Base-by-base conservation (phyloP, 2,888 invertebrate genomes). In the Actias luna region DNA sequence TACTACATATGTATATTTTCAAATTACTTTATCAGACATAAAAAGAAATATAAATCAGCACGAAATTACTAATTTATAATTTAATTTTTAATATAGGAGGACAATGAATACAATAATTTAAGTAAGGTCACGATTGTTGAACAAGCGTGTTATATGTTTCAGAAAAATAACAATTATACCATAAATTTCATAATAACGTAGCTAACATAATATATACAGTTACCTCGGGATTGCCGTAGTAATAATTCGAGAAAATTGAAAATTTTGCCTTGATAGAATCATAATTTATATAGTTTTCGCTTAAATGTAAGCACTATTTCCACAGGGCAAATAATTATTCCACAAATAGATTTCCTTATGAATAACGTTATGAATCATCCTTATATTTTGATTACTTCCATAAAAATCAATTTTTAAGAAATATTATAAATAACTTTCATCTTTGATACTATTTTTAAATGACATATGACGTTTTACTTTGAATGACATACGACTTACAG, bases 361-460 rank as follows among this genome's bases (percentile, higher is more conserved):
- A 69, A 67, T 64, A 68, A 71, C 66, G 70, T 71, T 71, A 78
- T 76, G 58, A 61, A 74, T 77, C 82, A 87, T 88, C 73, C 67
- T 82, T 71, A 68, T 76, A 64, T 67, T 59, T 70, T 69, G 67
- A 76, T 68, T 57, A 70, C 66, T 72, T 67, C 70, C 75, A 72
- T 75, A 76, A 71, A 75, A 78, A 75, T 72, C 69, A 74, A 77
- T 82, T 80, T 73, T 77, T 72, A 79, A 66, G 73, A 77, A 84
- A 78, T 81, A 85, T 80, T 88, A 90, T 82, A 91, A 90, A 89
- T 92, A 90, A 90, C 92, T 91, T 85, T 88, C 90, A 89, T 89
- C 84, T 85, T 84, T 82, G 81, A 84, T 83, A 75, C 89, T 92
- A 89, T 90, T 92, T 91, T 86, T 82, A 80, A 80, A 82, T 82